phyloP scores from a whole-genome alignment of 2,113 vertebrate genomes.

The Geothlypis trichas region DNA sequence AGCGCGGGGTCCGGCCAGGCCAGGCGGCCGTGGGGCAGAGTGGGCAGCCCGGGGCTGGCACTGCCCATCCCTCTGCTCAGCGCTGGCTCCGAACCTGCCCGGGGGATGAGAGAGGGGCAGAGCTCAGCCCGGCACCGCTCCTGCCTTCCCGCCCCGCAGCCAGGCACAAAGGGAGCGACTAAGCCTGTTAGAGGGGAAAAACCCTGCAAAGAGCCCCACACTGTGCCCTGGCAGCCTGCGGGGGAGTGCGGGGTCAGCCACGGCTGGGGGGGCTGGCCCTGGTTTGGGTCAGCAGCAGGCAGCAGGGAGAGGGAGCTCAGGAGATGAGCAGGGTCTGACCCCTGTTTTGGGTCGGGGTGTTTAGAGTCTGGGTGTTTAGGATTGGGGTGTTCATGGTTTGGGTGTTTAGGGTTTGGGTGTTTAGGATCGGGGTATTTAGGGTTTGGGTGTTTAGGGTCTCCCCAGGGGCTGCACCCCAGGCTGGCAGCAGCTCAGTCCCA shows the following conservation, averaged over 20 bases:
- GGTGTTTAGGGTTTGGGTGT: fast-evolving
- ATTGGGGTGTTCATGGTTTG: background rate
- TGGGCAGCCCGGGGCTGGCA: conserved; percentile 70
- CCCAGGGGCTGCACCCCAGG: fast-evolving
- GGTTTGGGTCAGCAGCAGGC: background rate
- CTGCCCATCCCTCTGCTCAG: conserved; percentile 79
- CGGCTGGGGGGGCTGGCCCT: background rate
- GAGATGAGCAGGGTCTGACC: fast-evolving
- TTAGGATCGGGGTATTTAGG: fast-evolving
- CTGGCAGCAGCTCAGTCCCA: background rate
- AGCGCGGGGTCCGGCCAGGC: conserved; percentile 69
- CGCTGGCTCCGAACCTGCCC: conserved; percentile 27
- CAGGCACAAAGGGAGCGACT: conserved; percentile 53
- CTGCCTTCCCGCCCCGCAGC: background rate
- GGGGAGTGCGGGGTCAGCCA: background rate
- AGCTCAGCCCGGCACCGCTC: background rate
- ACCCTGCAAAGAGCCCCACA: conserved; percentile 14
- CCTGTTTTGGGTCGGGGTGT: fast-evolving
- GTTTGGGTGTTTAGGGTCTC: fast-evolving
- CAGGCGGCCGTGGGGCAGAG: conserved; percentile 57
- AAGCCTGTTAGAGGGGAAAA: conserved; percentile 69
- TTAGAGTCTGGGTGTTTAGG: background rate
- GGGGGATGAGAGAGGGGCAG: background rate
- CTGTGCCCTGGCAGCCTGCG: background rate
- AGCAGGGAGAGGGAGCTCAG: background rate